phyloP scores from a whole-genome alignment of 1,140 invertebrate genomes.

The Drepana arcuata region DNA sequence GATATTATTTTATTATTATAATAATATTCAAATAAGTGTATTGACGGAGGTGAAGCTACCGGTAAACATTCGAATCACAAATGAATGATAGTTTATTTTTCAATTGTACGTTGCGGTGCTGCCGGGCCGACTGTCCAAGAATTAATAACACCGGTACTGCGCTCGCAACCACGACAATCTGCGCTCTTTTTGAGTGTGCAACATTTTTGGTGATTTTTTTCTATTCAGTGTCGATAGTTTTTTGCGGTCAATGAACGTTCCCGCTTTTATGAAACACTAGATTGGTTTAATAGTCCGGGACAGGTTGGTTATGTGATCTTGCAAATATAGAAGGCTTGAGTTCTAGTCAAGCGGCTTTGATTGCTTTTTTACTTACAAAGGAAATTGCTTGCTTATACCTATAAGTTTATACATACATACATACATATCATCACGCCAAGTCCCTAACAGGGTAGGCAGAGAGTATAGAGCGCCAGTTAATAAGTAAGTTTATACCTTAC shows the following conservation, averaged over 20 bases:
- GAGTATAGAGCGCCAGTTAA: no score
- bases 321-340: background rate
- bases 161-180: constrained; percentile 50
- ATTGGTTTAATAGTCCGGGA: constrained; percentile 27
- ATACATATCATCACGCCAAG: no score
- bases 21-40: constrained; percentile 2
- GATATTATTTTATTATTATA: no score
- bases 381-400: background rate
- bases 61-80: constrained; percentile 38
- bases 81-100: constrained; percentile 64
- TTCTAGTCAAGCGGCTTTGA: background rate
- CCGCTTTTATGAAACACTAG: constrained; percentile 39
- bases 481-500: no score
- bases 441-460: no score
- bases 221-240: constrained; percentile 57
- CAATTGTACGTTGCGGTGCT: constrained; percentile 41
- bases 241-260: constrained; percentile 48
- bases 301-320: constrained; percentile 2
- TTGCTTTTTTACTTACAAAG: background rate
- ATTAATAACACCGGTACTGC: constrained; percentile 48
- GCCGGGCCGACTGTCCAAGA: constrained; percentile 40
- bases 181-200: constrained; percentile 42
- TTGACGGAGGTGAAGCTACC: constrained; percentile 47
- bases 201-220: constrained; percentile 31
- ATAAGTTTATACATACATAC: no score